These are phyloP conservation scores for Ischnus inquisitorius DNA, from an alignment of 2,888 invertebrate genomes.

Conservation along the genomic window DNA sequence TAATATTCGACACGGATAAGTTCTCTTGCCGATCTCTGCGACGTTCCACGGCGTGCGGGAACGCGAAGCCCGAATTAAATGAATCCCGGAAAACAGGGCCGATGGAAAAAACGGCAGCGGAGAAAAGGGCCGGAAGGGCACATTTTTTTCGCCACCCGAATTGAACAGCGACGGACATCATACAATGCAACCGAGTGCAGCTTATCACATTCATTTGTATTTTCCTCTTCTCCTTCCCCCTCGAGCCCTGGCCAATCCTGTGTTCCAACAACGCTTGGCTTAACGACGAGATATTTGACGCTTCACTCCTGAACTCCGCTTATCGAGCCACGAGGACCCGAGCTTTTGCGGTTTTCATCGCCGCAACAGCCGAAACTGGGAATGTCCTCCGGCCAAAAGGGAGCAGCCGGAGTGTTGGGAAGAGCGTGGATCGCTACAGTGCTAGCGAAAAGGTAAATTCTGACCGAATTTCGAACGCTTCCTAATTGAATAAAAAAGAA, in stretches of 20 bases:
- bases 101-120: too few species aligned
- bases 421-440: background rate
- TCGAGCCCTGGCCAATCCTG: background rate
- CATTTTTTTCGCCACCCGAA: too few species aligned
- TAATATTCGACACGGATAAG: background rate
- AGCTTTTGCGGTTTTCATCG: constrained; percentile 5
- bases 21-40: background rate
- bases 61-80: background rate
- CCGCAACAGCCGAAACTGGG: background rate
- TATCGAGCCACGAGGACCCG: background rate
- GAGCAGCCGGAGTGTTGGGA: background rate
- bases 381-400: background rate
- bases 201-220: constrained; percentile 34
- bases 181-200: constrained; percentile 5
- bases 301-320: background rate
- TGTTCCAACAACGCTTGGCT: background rate
- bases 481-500: too few species aligned
- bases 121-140: too few species aligned
- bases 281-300: constrained; percentile 7
- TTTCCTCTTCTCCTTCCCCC: background rate
- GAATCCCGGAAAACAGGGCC: background rate
- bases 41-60: background rate
- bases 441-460: background rate
- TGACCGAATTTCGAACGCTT: too few species aligned
- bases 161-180: background rate